Base-by-base conservation (phyloP, 1,140 invertebrate species). In the Temnothorax nylanderi region DNA sequence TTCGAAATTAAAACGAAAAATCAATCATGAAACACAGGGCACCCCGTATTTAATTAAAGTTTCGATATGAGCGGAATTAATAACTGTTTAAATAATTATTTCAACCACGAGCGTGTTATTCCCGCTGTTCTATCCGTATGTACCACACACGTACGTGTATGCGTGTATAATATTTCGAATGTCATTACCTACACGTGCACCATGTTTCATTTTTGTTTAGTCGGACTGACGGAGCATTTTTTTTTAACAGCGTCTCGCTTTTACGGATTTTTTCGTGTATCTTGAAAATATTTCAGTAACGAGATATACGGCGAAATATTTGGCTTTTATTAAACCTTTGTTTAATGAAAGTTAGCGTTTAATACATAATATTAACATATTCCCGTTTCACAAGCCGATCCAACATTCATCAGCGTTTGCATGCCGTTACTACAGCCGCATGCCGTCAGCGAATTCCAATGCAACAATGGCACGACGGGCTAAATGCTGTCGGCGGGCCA, bases 381-480 rank as follows among this genome's bases (percentile, higher is more conserved):
- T 72, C 41, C 21, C 51, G 58, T 32, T 74, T 72, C 51, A 32
- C 49, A 49, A 75, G 13, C 54, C n/a, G 67, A 72, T 82, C 67
- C 26, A 62, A 74, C 26, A 34, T 41, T 13, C 44, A 84, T 60
- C 69, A 74, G 58, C 21, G 34, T 18, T n/a, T 75, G 49, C 64
- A 69, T 81, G 47, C 49, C 21, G 34, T 41, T 74, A 34, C 37
- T 72, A 82, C 78, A 21, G n/a, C 54, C 60, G 13, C 80, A 75
- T 75, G 54, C 56, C 54, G 54, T 74, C 69, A 75, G 69, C 71
- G 58, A 74, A 84, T 75, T 84, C 80, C 80, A 60, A 84, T 75
- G 69, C 74, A 84, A 84, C 80, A 84, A 84, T 81, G 49, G 58
- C 58, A 26, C 49, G 78, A 81, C 54, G 32, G 32, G 44, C 26